A percentile compares a stretch with the other conserved stretches of the same genome.
Evolutionary conservation across 2,888 invertebrate species (phyloP).

Genomic region (Mamestra brassicae): DNA sequence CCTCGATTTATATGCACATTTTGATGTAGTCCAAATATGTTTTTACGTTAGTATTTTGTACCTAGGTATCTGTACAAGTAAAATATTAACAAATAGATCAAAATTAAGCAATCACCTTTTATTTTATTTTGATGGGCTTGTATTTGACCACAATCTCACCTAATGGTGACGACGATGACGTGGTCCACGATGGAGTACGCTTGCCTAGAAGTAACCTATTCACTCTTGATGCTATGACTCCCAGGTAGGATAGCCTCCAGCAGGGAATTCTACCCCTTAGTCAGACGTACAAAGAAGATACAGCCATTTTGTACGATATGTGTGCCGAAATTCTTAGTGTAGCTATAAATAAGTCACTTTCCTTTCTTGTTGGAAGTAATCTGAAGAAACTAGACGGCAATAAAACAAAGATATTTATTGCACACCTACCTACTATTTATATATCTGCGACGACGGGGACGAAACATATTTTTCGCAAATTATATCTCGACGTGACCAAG

Average conservation of each 20-base stretch:
- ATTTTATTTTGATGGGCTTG: too few species aligned
- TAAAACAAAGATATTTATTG: slow-evolving; percentile 39
- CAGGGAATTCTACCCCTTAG: too few species aligned
- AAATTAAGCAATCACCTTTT: too few species aligned
- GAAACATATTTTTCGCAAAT: slow-evolving; percentile 15
- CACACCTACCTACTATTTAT: background rate
- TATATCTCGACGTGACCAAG: slow-evolving; percentile 24
- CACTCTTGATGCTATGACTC: too few species aligned
- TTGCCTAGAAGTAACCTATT: too few species aligned
- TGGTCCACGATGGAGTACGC: too few species aligned
- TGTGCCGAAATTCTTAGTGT: background rate
- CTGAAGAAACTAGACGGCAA: slow-evolving; percentile 8
- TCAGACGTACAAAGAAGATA: too few species aligned
- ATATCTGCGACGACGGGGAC: background rate
- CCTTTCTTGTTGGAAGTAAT: slow-evolving; percentile 36
- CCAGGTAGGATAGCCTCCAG: too few species aligned
- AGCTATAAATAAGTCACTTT: background rate
- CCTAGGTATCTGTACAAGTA: too few species aligned
- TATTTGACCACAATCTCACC: too few species aligned
- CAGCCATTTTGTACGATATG: background rate
- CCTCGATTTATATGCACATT: background rate
- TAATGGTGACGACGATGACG: too few species aligned
- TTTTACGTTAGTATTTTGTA: background rate
- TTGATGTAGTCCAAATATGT: background rate
- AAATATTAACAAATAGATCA: too few species aligned